Percentiles rank a stretch among this genome's conserved stretches.
Conservation (phyloP, 2,888 invertebrate species). For the Pristionchus exspectatus region DNA sequence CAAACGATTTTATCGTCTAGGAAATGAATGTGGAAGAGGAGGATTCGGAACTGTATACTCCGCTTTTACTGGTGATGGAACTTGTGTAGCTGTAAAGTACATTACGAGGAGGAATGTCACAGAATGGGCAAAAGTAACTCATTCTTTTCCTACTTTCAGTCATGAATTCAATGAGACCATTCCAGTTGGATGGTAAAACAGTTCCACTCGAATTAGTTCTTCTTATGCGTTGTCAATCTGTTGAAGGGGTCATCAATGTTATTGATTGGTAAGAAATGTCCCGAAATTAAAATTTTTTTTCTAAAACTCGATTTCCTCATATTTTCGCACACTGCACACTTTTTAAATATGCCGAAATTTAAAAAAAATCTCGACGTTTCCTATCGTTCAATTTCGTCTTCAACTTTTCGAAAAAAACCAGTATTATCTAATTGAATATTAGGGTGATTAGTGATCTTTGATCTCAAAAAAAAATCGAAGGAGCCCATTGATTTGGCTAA, state of each 20-base stretch:
- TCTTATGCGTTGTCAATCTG: conserved; percentile 17
- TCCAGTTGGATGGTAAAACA: conserved; percentile 28
- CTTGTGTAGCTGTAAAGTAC: conserved; percentile 19
- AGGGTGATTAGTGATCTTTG: too few relatives aligned
- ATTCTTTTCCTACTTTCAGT: too few relatives aligned
- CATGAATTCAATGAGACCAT: background rate
- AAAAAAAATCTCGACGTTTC: too few relatives aligned
- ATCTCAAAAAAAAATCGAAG: too few relatives aligned
- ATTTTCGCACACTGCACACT: too few relatives aligned
- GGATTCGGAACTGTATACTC: conserved; percentile 53
- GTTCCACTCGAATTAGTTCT: conserved; percentile 50
- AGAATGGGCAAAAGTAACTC: conserved; percentile 3
- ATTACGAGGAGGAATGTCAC: conserved; percentile 27
- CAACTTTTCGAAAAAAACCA: too few relatives aligned
- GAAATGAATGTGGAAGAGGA: conserved; percentile 19
- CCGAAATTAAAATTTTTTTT: too few relatives aligned
- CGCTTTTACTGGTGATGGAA: conserved; percentile 8
- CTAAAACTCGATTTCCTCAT: too few relatives aligned
- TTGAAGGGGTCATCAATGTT: conserved; percentile 43
- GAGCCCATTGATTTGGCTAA: too few relatives aligned
- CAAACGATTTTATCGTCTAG: conserved; percentile 1
- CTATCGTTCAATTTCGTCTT: too few relatives aligned
- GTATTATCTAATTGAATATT: too few relatives aligned
- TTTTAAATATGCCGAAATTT: too few relatives aligned
- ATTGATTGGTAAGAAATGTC: background rate